These are phyloP conservation scores for Drosophila kanapiae DNA, from an alignment of 1,140 invertebrate species.

Conservation along the genomic window DNA sequence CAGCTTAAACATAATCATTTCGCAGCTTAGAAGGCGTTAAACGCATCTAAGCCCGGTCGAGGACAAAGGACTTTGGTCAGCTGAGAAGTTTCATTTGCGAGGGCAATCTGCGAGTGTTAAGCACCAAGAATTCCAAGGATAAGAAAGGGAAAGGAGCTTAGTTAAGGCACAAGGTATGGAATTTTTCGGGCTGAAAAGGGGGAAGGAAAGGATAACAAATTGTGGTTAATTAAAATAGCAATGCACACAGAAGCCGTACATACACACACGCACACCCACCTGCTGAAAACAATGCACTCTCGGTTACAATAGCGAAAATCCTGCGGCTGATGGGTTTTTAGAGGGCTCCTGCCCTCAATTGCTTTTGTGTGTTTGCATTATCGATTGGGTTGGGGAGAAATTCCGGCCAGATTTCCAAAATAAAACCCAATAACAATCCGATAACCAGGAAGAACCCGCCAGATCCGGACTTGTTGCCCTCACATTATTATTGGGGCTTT, in stretches of 20 bases:
- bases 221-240: conserved; percentile 75
- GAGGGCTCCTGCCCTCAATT: conserved; percentile 38
- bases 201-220: conserved; percentile 17
- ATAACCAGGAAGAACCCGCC: conserved; percentile 25
- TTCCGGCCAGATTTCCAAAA: conserved; percentile 20
- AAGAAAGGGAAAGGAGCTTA: conserved; percentile 3
- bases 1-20: conserved; percentile 70
- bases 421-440: conserved; percentile 29
- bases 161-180: conserved; percentile 18
- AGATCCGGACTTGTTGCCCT: conserved; percentile 63
- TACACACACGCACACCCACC: conserved; percentile 1
- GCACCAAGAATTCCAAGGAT: conserved; percentile 11
- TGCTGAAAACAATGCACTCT: conserved; percentile 52
- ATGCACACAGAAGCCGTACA: conserved; percentile 21
- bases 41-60: conserved; percentile 61
- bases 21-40: conserved; percentile 74
- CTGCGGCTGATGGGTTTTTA: conserved; percentile 11
- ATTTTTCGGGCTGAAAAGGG: not conserved
- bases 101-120: conserved; percentile 21
- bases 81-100: conserved; percentile 2
- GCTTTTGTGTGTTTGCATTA: conserved; percentile 35
- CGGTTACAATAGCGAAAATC: conserved; percentile 34
- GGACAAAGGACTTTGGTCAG: conserved; percentile 57
- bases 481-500: conserved; percentile 35
- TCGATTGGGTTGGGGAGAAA: conserved; percentile 21